Evolutionary conservation across 2,797 vertebrate genomes (phyloP), one percentile per base, ranked within the genome.

Genomic region (Remorina albescens): DNA sequence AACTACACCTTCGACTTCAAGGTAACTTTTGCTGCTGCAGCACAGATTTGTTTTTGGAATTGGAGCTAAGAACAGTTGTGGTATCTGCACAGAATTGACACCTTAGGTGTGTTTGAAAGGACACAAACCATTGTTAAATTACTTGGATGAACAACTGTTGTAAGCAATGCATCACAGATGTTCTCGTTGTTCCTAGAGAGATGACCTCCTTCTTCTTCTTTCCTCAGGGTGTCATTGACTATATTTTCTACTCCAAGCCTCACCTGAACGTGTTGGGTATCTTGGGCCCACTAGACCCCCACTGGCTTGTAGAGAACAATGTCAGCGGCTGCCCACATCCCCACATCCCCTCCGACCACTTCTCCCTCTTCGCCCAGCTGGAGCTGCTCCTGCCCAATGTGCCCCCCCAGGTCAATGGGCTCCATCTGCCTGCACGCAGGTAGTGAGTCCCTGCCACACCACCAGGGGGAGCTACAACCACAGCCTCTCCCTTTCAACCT

Each of bases 221-320:
- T 74, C 61, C 89, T 36, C 88, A 99, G 98, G 98, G 98, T 94
- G 96, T 99, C 93, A 99, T 99, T 87, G 98, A 99, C 94, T 99
- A 99, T 94, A 97, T 99, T 95, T 99, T 99, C 95, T 97, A 96
- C 93, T 99, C 98, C 76, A 97, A 96, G 96, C 97, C 97, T 95
- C 95, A 98, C 81, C 95, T 99, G 93, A 99, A 98, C 86, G 96
- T 98, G 83, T 91, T 99, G 92, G 98, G 97, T 82, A 95, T 98
- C 89, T 92, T 99, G 90, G 98, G 98, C 86, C 97, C 97, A 82
- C 96, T 99, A 94, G 98, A 99, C 92, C 95, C 95, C 91, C 96
- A 97, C 83, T 99, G 98, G 98, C 96, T 99, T 69, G 93, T 95
- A 88, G 97, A 99, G 94, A 99, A 99, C 95, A 98, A 96, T 95